Evolutionary conservation across 1,140 invertebrate genomes (phyloP), one percentile per base, ranked within the genome.

Genomic region (Pogonognathellus flavescens): DNA sequence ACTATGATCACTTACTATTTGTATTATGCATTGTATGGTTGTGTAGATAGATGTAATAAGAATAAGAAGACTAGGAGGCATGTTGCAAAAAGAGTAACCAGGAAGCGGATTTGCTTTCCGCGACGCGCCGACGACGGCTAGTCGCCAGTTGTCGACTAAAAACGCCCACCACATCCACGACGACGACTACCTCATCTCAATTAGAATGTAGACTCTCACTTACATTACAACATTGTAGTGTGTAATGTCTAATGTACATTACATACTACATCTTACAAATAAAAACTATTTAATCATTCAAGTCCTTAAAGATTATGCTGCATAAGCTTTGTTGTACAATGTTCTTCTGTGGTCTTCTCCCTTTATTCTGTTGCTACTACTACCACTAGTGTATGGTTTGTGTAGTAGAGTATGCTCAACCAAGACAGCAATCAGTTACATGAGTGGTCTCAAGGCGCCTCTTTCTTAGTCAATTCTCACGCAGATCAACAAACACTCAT

Each of bases 91-190:
- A 76, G 70, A 76, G 70, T n/a, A 76, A 76, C 70, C 70, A 76
- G 70, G 70, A 76, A 76, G 70, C 70, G 70, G 70, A 76, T 76
- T 76, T 76, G 70, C 70, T 76, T 76, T 76, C 70, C 70, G 70
- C 70, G 70, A 50, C 70, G 70, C 70, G 62, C 70, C 41, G 70
- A 49, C 70, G 70, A 50, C 70, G 31, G 31, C 41, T 76, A 76
- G 70, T 76, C 70, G 70, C 70, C 70, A 76, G 70, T 76, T 31
- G 25, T 76, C 70, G 70, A 76, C 70, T 76, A 76, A 76, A 76
- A 76, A 76, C 70, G 41, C 70, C 70, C 70, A 76, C 70, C 70
- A 76, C 70, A 76, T 76, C 70, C 70, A 76, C 70, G 70, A 76
- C 41, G 70, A 76, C 41, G 70, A 76, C 70, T 76, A 76, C 70